These are phyloP conservation scores for Amazona ochrocephala DNA, from an alignment of 2,797 vertebrate species.

Conservation along the genomic window DNA sequence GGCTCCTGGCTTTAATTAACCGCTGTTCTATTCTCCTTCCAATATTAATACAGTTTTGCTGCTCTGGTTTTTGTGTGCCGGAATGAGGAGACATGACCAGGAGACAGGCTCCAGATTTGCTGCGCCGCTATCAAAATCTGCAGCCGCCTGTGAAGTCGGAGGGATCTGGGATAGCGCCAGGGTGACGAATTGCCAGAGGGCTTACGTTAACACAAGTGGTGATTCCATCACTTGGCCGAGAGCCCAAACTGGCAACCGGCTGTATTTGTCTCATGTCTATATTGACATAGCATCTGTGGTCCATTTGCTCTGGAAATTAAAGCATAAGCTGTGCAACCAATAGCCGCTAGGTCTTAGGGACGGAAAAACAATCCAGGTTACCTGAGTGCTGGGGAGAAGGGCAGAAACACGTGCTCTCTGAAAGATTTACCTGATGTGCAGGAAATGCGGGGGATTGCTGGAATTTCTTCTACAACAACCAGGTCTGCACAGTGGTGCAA, in stretches of 20 bases:
- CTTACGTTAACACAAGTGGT: slow-evolving; percentile 42
- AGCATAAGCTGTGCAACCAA: slow-evolving; percentile 4
- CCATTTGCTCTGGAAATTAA: slow-evolving; percentile 65
- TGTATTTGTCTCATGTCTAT: slow-evolving; percentile 63
- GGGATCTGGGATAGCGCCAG: slow-evolving; percentile 40
- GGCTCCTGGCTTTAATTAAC: background rate
- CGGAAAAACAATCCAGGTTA: background rate
- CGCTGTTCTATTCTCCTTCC: background rate
- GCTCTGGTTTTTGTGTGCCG: background rate
- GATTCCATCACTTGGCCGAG: slow-evolving; percentile 50
- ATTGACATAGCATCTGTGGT: slow-evolving; percentile 63
- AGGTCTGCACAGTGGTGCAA: background rate
- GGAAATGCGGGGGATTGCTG: background rate
- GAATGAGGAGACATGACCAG: background rate
- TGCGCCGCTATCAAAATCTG: background rate
- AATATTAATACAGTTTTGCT: fast-evolving
- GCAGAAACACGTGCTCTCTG: background rate
- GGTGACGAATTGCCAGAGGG: slow-evolving; percentile 57
- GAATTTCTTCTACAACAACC: background rate
- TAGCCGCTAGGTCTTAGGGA: background rate
- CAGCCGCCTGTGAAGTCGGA: background rate
- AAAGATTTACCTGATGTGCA: background rate
- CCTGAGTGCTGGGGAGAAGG: background rate
- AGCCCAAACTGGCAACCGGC: slow-evolving; percentile 54
- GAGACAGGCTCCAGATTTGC: background rate